A percentile compares a stretch with the other conserved stretches of the same genome.
phyloP scores from a whole-genome alignment of 2,113 vertebrate genomes.

The Notarius lentiginosus region DNA sequence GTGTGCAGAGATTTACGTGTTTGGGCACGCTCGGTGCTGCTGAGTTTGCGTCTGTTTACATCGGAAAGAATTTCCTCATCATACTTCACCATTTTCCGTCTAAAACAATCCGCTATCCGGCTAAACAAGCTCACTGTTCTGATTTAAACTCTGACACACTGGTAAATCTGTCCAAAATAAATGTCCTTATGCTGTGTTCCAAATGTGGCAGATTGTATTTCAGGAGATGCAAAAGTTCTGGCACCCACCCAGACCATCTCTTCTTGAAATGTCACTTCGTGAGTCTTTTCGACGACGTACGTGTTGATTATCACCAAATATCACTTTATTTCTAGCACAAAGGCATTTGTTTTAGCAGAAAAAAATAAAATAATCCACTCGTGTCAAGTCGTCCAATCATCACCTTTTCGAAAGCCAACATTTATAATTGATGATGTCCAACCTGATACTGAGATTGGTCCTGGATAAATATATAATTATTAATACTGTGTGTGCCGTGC shows the following conservation, averaged over 20 bases:
- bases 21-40: neutral
- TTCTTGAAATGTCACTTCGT: neutral
- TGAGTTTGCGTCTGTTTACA: neutral
- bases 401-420: neutral
- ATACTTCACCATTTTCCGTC: neutral
- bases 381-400: neutral
- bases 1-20: slow-evolving; percentile 3
- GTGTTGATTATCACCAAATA: too few relatives aligned
- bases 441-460: too few relatives aligned
- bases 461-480: too few relatives aligned
- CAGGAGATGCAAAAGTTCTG: neutral
- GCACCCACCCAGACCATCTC: neutral
- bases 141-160: neutral
- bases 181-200: neutral
- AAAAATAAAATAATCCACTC: too few relatives aligned
- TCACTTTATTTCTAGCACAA: too few relatives aligned
- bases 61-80: neutral
- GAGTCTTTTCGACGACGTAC: too few relatives aligned
- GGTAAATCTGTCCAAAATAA: neutral
- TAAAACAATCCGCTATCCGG: neutral
- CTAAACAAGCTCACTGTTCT: too few relatives aligned
- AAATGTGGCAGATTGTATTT: neutral
- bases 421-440: too few relatives aligned
- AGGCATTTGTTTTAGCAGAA: too few relatives aligned
- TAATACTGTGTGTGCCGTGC: too few relatives aligned